phyloP scores from a whole-genome alignment of 2,797 vertebrate species.

The Hemibagrus guttatus region DNA sequence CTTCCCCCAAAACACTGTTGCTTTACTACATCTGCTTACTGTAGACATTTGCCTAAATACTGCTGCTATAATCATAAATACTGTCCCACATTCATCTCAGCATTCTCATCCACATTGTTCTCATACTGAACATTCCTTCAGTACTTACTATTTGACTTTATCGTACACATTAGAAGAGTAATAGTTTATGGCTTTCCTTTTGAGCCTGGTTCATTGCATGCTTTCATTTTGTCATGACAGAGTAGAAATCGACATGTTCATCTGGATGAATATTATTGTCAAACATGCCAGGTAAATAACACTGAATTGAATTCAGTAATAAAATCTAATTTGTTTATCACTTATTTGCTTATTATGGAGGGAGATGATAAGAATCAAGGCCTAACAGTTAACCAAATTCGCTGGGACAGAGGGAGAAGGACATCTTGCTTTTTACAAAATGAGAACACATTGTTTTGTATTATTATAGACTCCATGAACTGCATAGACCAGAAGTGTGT shows the following conservation, averaged over 20 bases:
- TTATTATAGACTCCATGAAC: neutral
- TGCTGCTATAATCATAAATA: neutral
- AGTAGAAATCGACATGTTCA: neutral
- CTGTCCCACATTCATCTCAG: neutral
- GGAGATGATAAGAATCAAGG: neutral
- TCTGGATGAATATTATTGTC: neutral
- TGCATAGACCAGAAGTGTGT: neutral
- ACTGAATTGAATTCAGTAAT: neutral
- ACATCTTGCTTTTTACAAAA: neutral
- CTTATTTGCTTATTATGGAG: neutral
- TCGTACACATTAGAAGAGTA: neutral
- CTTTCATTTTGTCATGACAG: neutral
- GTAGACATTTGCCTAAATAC: neutral
- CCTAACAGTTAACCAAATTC: neutral
- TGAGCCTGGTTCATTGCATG: neutral
- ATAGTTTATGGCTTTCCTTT: neutral
- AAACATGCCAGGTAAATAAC: neutral
- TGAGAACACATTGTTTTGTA: neutral
- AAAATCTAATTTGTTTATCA: neutral
- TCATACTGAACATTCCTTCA: neutral
- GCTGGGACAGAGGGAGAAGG: neutral
- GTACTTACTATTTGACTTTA: neutral
- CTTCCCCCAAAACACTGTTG: neutral
- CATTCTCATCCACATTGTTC: no score
- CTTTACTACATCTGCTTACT: neutral